A percentile compares a stretch with the other conserved stretches of the same genome.
Conservation (phyloP, 2,113 vertebrate species). For the Xenopus tropicalis region DNA sequence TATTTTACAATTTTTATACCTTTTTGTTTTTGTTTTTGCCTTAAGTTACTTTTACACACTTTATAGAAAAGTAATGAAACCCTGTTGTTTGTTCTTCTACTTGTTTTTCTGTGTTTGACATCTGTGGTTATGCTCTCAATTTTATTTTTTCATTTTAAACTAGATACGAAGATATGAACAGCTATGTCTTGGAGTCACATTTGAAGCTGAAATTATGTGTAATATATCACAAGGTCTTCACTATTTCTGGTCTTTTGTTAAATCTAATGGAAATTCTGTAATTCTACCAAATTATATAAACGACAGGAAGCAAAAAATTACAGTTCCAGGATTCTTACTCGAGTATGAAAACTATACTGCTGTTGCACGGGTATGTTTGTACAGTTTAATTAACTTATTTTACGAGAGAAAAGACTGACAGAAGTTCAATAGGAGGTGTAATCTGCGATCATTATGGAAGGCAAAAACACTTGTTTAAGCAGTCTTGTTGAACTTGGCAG, state of each 20-base stretch:
- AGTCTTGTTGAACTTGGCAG: too few relatives aligned
- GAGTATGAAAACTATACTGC: conserved; percentile 69
- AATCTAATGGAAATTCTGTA: conserved; percentile 49
- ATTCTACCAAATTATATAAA: conserved; percentile 50
- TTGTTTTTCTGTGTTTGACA: too few relatives aligned
- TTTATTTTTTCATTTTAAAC: not conserved
- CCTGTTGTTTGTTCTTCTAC: too few relatives aligned
- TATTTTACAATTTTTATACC: too few relatives aligned
- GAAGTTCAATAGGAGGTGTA: too few relatives aligned
- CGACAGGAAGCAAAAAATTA: conserved; percentile 57
- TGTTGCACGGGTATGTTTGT: conserved; percentile 61
- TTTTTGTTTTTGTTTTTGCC: too few relatives aligned
- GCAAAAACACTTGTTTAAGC: too few relatives aligned
- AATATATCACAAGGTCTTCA: conserved; percentile 61
- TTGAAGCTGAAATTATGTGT: conserved; percentile 67
- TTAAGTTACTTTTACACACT: too few relatives aligned
- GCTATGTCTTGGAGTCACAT: conserved; percentile 66
- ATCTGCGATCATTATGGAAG: too few relatives aligned
- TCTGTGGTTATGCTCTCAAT: too few relatives aligned
- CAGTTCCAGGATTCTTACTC: conserved; percentile 62
- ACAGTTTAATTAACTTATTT: not conserved
- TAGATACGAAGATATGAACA: conserved; percentile 68
- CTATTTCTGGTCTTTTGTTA: conserved; percentile 69
- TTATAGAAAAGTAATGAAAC: too few relatives aligned
- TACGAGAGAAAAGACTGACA: too few relatives aligned